A percentile compares a stretch with the other conserved stretches of the same genome.
These are phyloP conservation scores for Plagodis pulveraria DNA, from an alignment of 2,888 invertebrate species.

Conservation along the genomic window DNA sequence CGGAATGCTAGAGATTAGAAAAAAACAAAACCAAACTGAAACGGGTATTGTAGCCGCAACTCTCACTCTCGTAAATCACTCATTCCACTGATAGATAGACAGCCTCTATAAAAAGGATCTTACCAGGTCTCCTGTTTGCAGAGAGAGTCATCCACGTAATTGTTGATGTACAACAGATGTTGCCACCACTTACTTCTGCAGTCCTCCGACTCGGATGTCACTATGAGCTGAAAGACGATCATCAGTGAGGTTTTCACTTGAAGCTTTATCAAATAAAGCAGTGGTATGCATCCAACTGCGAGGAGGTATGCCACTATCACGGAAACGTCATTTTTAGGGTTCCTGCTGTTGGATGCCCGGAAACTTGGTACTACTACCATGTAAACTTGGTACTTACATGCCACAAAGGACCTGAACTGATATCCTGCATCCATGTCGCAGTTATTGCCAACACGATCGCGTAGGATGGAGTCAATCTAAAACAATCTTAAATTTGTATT, in stretches of 20 bases:
- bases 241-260: neutral
- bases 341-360: too few relatives aligned
- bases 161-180: constrained; percentile 55
- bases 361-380: too few relatives aligned
- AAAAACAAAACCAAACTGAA: too few relatives aligned
- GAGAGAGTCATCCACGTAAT: constrained; percentile 46
- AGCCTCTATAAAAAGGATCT: neutral
- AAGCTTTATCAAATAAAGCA: too few relatives aligned
- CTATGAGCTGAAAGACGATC: neutral
- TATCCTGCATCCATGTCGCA: constrained; percentile 8
- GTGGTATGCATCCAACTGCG: too few relatives aligned
- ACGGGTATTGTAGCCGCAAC: too few relatives aligned
- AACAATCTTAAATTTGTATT: too few relatives aligned
- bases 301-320: too few relatives aligned
- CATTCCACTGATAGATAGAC: too few relatives aligned
- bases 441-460: constrained; percentile 24
- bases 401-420: constrained; percentile 12
- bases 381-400: constrained; percentile 2
- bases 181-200: constrained; percentile 53
- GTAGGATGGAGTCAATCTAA: constrained; percentile 49
- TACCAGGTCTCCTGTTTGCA: constrained; percentile 10
- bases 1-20: too few relatives aligned
- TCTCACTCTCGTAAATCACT: too few relatives aligned
- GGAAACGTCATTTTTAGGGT: too few relatives aligned
- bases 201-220: constrained; percentile 42